Base-by-base conservation (phyloP, 2,888 invertebrate genomes). In the Zootermopsis nevadensis region DNA sequence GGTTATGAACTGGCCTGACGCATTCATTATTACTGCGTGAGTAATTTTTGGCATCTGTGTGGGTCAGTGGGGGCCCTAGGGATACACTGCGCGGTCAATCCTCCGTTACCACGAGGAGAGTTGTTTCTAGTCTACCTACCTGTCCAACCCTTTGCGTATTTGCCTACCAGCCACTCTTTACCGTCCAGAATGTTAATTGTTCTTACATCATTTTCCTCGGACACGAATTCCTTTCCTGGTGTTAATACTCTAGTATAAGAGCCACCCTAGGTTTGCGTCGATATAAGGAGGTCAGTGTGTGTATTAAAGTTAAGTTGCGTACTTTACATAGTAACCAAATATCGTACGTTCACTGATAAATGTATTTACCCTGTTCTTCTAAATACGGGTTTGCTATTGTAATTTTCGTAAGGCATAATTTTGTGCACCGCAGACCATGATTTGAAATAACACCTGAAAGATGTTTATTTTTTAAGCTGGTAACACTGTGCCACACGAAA, bases 1-100 rank as follows among this genome's bases (percentile, higher is more conserved):
- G 35, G 33, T 69, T 69, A 69, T 69, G 69, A 69, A 69, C 33
- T 33, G 69, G 33, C 31, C 69, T 69, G 31, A 69, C 69, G 31
- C 33, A 22, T 22, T 1, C 22, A 31, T 31, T 38, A 38, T 38
- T 74, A 74, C 74, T 74, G 38, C 74, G 35, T 38, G 38, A 24
- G 38, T 74, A 74, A 74, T 74, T 74, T 74, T 74, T 74, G 74
- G 74, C 74, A 74, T 74, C 74, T 74, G 74, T 79, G 79, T 79
- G 66, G 79, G 79, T 79, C 79, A 79, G 33, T 35, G 8, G 24
- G 66, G 4, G 2, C 60, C 79, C 79, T n/a, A 66, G 66, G 79
- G 79, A 35, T 79, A n/a, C 74, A n/a, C 33, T 33, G 31, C 74
- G 35, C 74, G 60, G 66, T 66, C 79, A 79, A 79, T 79, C 35